Evolutionary conservation across 2,888 invertebrate genomes (phyloP), one percentile per base, ranked within the genome.

Genomic region (Ectemnius continuus): DNA sequence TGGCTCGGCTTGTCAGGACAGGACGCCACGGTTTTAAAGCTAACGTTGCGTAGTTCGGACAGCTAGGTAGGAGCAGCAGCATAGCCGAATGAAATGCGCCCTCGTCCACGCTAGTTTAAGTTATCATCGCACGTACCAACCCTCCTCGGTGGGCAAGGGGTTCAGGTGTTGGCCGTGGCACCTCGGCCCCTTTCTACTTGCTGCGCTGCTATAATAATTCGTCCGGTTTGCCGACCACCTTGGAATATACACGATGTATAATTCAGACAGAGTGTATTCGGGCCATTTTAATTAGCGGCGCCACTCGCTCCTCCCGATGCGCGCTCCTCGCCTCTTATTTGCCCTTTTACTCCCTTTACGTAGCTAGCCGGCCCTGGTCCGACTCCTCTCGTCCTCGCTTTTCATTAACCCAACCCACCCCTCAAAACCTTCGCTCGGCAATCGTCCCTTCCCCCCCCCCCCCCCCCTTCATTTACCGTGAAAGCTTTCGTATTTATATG

Each of bases 261-360:
- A 52, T 52, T 52, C 16, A 67, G 61, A 45, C 48, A 20, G 18
- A 28, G 66, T 65, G 57, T 75, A 65, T 52, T 47, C 20, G n/a
- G 68, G 66, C 71, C 76, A 71, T 75, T 80, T 80, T 78, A 80
- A 80, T 80, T 80, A 79, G 63, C 48, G 59, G 16, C 36, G 36
- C 47, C 59, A 47, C 36, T 57, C 52, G 14, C 46, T 46, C 0
- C 36, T 36, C 8, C 16, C 46, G 46, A 67, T 59, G 66, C 14
- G 66, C 14, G 26, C 16, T 52, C 20, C 47, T 18, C 20, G 13
- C 23, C 57, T 58, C 57, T 58, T 14, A 46, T 13, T 23, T 47
- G 11, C 52, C 63, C 13, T 26, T 48, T 48, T 23, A 16, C 18
- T 47, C 20, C 16, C n/a, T 20, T 16, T 18, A 26, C 28, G 16